Percentiles rank a stretch among this genome's conserved stretches.
Conservation (phyloP, 2,797 vertebrate species). For the Cirrhinus molitorella region DNA sequence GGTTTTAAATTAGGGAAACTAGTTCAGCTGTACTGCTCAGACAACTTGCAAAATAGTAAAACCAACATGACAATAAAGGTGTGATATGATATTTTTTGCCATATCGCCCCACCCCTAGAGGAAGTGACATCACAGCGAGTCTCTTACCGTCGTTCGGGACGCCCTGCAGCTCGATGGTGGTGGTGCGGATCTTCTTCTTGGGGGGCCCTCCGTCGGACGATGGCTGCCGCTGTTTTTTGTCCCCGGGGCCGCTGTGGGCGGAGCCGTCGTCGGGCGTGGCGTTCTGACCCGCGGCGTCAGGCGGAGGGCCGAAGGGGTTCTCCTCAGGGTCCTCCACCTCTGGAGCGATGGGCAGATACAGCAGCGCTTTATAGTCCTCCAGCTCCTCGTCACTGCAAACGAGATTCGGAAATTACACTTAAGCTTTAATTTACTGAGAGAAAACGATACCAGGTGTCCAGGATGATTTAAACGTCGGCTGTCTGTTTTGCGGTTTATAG, state of each 20-base stretch:
- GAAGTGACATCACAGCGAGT: not conserved
- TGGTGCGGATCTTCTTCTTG: constrained; percentile 97
- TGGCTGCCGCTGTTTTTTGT: constrained; percentile 92
- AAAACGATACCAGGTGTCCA: no score
- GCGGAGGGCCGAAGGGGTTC: constrained; percentile 94
- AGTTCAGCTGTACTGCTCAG: no score
- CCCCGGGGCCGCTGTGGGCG: constrained; percentile 73
- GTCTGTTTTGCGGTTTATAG: no score
- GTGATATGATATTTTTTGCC: no score
- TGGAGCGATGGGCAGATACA: constrained; percentile 96
- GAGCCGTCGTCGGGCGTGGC: constrained; percentile 81
- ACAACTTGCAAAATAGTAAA: no score
- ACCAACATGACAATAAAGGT: no score
- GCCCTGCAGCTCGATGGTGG: constrained; percentile 96
- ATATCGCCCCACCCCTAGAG: no score
- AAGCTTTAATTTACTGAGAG: not conserved
- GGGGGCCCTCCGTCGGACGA: constrained; percentile 90
- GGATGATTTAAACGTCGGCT: no score
- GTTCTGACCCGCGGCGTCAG: constrained; percentile 83
- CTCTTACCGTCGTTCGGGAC: constrained; percentile 91
- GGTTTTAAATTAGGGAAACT: no score
- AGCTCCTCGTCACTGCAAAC: constrained; percentile 91
- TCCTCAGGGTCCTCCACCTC: constrained; percentile 98
- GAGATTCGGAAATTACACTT: no score
- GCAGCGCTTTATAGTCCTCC: constrained; percentile 93